Conservation (phyloP, 2,113 vertebrate genomes). For the Cavia porcellus region DNA sequence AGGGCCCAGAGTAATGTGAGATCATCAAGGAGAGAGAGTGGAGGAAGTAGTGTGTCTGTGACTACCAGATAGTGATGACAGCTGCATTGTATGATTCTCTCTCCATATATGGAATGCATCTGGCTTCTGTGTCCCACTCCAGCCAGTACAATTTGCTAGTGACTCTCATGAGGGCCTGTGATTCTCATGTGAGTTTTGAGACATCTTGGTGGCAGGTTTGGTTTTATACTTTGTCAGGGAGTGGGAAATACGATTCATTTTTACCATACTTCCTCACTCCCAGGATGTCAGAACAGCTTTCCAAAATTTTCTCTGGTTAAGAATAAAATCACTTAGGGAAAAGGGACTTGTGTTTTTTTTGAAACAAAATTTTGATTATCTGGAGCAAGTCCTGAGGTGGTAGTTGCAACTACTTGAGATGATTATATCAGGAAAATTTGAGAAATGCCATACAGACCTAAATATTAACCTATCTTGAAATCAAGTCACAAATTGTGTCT, state of each 20-base stretch:
- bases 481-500: background rate
- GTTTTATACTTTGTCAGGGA: background rate
- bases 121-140: background rate
- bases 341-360: background rate
- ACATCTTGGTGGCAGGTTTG: background rate
- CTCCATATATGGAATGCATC: background rate
- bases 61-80: background rate
- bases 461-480: constrained; percentile 20
- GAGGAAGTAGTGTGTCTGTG: background rate
- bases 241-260: background rate
- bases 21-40: background rate
- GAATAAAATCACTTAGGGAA: background rate
- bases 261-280: background rate
- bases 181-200: background rate
- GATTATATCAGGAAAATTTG: constrained; percentile 4
- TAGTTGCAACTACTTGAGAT: background rate
- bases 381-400: background rate
- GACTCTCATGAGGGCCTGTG: background rate
- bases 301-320: background rate
- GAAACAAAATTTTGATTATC: background rate
- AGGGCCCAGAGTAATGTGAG: background rate
- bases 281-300: background rate
- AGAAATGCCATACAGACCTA: background rate
- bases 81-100: background rate
- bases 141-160: background rate